Evolutionary conservation across 2,888 invertebrate genomes (phyloP), one percentile per base, ranked within the genome.

Genomic region (Halictus ligatus): DNA sequence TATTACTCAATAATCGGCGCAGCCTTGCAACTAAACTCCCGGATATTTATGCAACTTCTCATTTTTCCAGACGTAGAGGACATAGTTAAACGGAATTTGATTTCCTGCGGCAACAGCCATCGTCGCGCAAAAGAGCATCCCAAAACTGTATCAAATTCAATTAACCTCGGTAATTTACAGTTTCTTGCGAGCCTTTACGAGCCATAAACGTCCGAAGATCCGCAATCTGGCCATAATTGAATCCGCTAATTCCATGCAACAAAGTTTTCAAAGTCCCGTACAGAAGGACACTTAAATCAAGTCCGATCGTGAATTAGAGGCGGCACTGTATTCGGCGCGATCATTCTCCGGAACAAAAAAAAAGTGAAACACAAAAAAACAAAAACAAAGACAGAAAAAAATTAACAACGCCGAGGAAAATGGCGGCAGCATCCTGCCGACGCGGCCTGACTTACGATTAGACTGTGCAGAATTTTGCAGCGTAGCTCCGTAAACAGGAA

Each of bases 401-500:
- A 71, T 69, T 12, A 50, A 69, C 46, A 15, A n/a, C n/a, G 8
- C n/a, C 35, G 1, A 12, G 67, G 40, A n/a, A 71, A 71, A 43
- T 43, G 69, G 69, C 69, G 69, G 58, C 29, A 13, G 64, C 69
- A 71, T 71, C 69, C 69, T 40, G 50, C 2, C 29, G 64, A 58
- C 58, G 58, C n/a, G 58, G 18, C 25, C 13, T 7, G 46, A 25
- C 35, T 50, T 67, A 48, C 76, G 67, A 43, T 71, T 71, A 71
- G 43, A 71, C 69, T 8, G 67, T 18, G 18, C 18, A 29, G 21
- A 50, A 50, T 69, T 35, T 69, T 50, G 50, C 69, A 15, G 18
- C 18, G 48, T 25, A 12, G 48, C 72, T 13, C 5, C 58, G 40
- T 46, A 73, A 83, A 80, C 75, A 76, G 84, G 75, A 78, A 84